Conservation (phyloP, 1,140 invertebrate genomes). For the Brachionus sp. region DNA sequence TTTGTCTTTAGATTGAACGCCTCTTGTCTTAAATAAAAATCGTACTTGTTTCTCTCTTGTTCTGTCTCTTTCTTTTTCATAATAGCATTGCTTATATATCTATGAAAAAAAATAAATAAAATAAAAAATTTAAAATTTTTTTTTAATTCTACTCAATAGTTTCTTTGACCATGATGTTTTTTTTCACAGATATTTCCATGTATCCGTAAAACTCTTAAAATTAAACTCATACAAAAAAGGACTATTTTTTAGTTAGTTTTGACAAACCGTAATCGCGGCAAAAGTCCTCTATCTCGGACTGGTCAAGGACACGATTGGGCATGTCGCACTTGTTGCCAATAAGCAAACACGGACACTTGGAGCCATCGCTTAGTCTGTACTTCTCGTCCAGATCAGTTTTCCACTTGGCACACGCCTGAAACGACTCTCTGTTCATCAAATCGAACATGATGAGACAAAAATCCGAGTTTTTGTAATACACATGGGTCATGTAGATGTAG, state of each 20-base stretch:
- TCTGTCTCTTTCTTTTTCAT: slow-evolving; percentile 27
- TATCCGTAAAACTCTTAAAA: slow-evolving; percentile 40
- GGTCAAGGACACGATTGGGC: slow-evolving; percentile 19
- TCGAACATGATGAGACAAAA: slow-evolving; percentile 46
- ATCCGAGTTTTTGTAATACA: slow-evolving; percentile 43
- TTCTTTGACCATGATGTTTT: slow-evolving; percentile 45
- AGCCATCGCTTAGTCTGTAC: not conserved
- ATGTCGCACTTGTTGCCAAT: slow-evolving; percentile 43
- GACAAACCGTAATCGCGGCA: slow-evolving; percentile 26
- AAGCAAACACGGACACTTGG: slow-evolving; percentile 29
- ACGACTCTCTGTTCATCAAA: slow-evolving; percentile 39
- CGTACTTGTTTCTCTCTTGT: not conserved
- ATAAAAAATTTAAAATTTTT: not conserved
- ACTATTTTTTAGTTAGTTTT: not conserved
- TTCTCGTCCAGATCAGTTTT: slow-evolving; percentile 40
- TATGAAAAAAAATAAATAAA: not conserved
- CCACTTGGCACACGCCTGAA: slow-evolving; percentile 32
- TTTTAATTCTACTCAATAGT: slow-evolving; percentile 15
- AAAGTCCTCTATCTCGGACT: slow-evolving; percentile 35
- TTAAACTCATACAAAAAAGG: not conserved
- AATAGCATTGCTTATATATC: slow-evolving; percentile 26
- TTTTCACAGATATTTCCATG: slow-evolving; percentile 45
- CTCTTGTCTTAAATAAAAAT: slow-evolving; percentile 33
- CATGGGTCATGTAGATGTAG: slow-evolving; percentile 44
- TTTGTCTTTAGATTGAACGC: not conserved